Conservation (phyloP, 2,797 vertebrate species). For the Eleutherodactylus coqui region DNA sequence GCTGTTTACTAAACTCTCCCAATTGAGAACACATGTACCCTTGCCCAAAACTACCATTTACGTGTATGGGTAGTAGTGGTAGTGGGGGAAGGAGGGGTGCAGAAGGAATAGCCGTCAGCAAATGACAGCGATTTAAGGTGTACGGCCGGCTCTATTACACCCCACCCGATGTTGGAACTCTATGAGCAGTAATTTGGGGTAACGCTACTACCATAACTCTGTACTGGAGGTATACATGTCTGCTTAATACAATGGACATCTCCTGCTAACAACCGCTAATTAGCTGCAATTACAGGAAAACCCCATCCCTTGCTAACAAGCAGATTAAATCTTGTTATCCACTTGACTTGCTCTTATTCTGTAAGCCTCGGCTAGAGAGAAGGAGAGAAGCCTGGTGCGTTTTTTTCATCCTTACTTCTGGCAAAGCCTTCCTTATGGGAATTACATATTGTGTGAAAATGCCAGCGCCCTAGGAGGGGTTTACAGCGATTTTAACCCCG, state of each 20-base stretch:
- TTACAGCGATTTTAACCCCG: neutral
- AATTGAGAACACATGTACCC: too few relatives aligned
- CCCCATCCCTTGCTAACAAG: neutral
- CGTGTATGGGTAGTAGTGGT: too few relatives aligned
- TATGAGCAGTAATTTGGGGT: too few relatives aligned
- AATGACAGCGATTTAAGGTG: too few relatives aligned
- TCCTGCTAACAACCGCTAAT: neutral
- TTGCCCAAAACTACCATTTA: too few relatives aligned
- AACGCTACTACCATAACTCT: neutral
- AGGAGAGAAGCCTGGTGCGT: neutral
- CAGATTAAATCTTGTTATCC: neutral
- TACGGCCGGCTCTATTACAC: too few relatives aligned
- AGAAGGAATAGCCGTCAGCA: too few relatives aligned
- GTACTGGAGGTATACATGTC: neutral
- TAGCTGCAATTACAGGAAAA: neutral
- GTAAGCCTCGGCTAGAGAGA: neutral
- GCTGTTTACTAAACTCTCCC: too few relatives aligned
- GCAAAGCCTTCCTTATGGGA: neutral
- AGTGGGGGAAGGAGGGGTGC: too few relatives aligned
- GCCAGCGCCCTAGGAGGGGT: neutral
- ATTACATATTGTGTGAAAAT: slow-evolving; percentile 8
- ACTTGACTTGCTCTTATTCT: neutral
- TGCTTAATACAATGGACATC: neutral
- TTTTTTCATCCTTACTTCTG: neutral
- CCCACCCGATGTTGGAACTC: too few relatives aligned